Evolutionary conservation across 1,140 invertebrate genomes (phyloP), one percentile per base, ranked within the genome.

Genomic region (Panulirus ornatus): DNA sequence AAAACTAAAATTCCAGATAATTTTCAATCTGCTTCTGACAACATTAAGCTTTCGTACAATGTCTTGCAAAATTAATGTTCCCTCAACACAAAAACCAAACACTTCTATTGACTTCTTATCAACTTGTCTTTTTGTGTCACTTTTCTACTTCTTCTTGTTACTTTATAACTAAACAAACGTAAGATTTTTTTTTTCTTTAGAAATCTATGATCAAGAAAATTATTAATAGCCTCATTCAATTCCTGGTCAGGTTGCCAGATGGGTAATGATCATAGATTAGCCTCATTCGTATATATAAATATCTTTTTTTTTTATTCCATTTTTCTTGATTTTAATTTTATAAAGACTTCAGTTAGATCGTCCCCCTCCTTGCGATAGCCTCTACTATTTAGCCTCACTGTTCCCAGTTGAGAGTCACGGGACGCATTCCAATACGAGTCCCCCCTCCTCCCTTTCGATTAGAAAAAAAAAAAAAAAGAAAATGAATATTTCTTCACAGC

Each of bases 301-400:
- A 47, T 47, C 14, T 47, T 6, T 47, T 47, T 47, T 47, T 47
- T 47, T 47, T 47, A 14, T 47, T 47, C 44, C 5, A 47, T 47
- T 47, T 6, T 47, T 47, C 5, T 47, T 47, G 14, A 6, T 6
- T 47, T 6, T 47, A 47, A 6, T 47, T 47, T 47, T 47, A 6
- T 47, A 47, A 47, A 47, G 2, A 6, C 1, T 66, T 9, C 30
- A 66, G 58, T 30, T 66, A 66, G 58, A 66, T 66, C 30, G 58
- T 66, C 30, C 58, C 58, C 58, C 58, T 27, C 30, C 58, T n/a
- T 73, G 27, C 19, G 36, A 58, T 81, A 58, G 78, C 47, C 78
- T 81, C 78, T 38, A 81, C 8, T 81, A 6, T 51, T 47, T 81
- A 81, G 78, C 47, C 78, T 81, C 78, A 81, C 78, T 81, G 36